Evolutionary conservation across 2,888 invertebrate species (phyloP).

Genomic region (Scaptomyza tumidula): DNA sequence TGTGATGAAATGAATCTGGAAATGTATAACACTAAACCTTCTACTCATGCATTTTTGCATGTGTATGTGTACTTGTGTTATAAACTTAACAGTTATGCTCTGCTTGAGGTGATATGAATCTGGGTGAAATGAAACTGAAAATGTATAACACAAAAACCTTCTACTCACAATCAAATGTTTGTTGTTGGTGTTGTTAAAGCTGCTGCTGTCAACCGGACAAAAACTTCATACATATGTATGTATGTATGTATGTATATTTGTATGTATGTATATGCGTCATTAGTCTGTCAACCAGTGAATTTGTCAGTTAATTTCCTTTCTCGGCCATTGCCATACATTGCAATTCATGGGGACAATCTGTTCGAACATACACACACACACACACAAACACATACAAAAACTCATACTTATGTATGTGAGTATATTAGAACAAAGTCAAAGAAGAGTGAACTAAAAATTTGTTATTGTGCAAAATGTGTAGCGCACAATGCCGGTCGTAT

Average conservation of each 20-base stretch:
- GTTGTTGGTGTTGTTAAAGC: neutral
- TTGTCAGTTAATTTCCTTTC: conserved; percentile 29
- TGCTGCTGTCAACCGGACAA: conserved; percentile 27
- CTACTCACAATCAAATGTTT: too few relatives aligned
- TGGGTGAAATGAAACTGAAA: too few relatives aligned
- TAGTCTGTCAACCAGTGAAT: conserved; percentile 19
- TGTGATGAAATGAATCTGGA: too few relatives aligned
- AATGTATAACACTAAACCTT: too few relatives aligned
- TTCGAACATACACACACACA: conserved; percentile 10
- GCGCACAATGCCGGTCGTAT: neutral
- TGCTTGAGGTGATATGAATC: too few relatives aligned
- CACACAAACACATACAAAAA: neutral
- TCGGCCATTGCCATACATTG: conserved; percentile 40
- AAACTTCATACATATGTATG: neutral
- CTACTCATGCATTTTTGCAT: too few relatives aligned
- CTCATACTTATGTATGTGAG: conserved; percentile 4
- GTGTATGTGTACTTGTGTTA: too few relatives aligned
- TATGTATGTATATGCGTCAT: conserved; percentile 19
- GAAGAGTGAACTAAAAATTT: neutral
- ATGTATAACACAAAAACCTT: too few relatives aligned
- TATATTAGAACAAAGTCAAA: conserved; percentile 11
- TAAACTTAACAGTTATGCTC: too few relatives aligned
- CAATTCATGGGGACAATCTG: conserved; percentile 40
- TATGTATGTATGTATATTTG: too few relatives aligned
- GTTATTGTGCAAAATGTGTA: neutral